These are phyloP conservation scores for Stratiolaelaps scimitus DNA, from an alignment of 1,140 invertebrate genomes.

Conservation along the genomic window DNA sequence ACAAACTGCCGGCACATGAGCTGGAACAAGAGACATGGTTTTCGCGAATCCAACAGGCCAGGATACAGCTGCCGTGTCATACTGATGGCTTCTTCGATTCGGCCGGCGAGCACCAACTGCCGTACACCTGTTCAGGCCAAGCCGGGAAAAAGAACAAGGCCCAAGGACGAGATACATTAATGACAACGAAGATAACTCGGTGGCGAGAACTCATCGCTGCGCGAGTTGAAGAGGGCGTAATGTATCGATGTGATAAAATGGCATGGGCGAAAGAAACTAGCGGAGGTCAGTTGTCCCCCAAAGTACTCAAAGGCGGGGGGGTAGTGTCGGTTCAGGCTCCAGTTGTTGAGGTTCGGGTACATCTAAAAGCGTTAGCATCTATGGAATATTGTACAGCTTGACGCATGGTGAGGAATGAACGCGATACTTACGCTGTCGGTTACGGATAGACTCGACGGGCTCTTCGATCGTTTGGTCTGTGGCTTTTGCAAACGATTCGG, in stretches of 20 bases:
- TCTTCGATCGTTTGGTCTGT: conserved; percentile 81
- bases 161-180: neutral
- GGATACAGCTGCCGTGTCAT: conserved; percentile 75
- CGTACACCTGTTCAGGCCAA: conserved; percentile 68
- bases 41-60: conserved; percentile 62
- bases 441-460: conserved; percentile 86
- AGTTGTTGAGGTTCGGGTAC: neutral
- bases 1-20: conserved; percentile 95
- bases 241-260: too few species aligned
- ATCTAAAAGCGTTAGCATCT: neutral
- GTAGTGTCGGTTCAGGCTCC: neutral
- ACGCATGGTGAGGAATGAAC: conserved; percentile 26
- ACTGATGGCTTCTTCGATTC: conserved; percentile 89
- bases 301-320: neutral
- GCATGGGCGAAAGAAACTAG: too few species aligned
- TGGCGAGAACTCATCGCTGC: neutral
- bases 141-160: neutral
- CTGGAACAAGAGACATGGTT: conserved; percentile 79
- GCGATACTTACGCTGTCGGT: conserved; percentile 72
- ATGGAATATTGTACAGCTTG: neutral
- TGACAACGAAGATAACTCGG: neutral
- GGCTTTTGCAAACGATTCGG: conserved; percentile 82
- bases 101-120: conserved; percentile 73
- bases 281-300: neutral
- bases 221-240: neutral